Evolutionary conservation across 2,888 invertebrate species (phyloP), one percentile per base, ranked within the genome.

Genomic region (Gerris lacustris): DNA sequence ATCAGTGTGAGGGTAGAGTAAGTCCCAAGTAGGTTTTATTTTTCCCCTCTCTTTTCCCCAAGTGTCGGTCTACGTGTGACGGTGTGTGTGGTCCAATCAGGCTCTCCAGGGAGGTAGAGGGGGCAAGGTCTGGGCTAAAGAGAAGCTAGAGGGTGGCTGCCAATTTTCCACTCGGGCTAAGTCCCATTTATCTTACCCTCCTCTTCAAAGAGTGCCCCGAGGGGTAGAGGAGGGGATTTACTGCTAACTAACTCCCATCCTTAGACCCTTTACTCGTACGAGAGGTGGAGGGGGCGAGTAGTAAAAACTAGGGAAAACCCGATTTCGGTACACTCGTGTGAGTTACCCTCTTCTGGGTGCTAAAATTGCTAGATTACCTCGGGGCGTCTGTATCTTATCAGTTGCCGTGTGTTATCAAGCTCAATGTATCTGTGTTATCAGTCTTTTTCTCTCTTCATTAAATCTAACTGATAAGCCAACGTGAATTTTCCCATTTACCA

Each of bases 101-200:
- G 55, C 15, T 15, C 55, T 55, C 15, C 9, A 55, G 55, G 55
- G 31, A 31, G 31, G 15, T 55, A 55, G 55, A 55, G 55, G 15
- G 55, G 55, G 55, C 11, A 15, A 55, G 9, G 15, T 55, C 55
- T 11, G 55, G 15, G 15, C 9, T 11, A 55, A 15, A 15, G 15
- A 55, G 55, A 11, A 55, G 55, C 15, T 9, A 15, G 15, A 55
- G 55, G 55, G 55, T 9, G 9, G 9, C 55, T 55, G 55, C 55
- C 55, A 55, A 55, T 55, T 55, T 55, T 55, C 55, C 55, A 55
- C 55, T 55, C 55, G 55, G 55, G 55, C 55, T 55, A 55, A 55
- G 55, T 55, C 55, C 55, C 55, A 55, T 55, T 55, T 55, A 55
- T 55, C 55, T 55, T 55, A 11, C 55, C 55, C 15, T 11, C 55